A percentile compares a stretch with the other conserved stretches of the same genome.
These are phyloP conservation scores for Podocnemis expansa DNA, from an alignment of 2,113 vertebrate species.

Conservation along the genomic window DNA sequence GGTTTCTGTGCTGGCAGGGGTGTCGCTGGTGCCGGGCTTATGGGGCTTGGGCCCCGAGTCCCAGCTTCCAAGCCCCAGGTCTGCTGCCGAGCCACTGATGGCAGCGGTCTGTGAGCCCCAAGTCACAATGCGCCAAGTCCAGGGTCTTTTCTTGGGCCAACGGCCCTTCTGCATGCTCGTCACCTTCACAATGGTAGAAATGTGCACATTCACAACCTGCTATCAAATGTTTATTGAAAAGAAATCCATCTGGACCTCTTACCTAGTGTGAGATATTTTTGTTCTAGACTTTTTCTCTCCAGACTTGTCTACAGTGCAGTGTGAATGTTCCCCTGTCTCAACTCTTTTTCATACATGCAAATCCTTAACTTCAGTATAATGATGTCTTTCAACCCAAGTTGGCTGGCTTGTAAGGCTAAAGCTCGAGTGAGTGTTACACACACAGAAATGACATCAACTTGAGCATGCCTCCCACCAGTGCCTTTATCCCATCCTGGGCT, in stretches of 20 bases:
- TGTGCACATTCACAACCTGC: not conserved
- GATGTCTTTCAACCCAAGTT: not conserved
- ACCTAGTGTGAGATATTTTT: not conserved
- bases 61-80: no score
- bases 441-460: not conserved
- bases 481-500: not conserved
- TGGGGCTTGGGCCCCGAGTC: no score
- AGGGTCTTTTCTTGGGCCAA: no score
- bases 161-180: no score
- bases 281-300: not conserved
- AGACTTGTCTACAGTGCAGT: not conserved
- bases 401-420: not conserved
- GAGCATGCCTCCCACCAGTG: not conserved
- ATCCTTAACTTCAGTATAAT: not conserved
- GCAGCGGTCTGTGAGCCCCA: no score
- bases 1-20: no score
- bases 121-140: no score
- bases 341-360: not conserved
- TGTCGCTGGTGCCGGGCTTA: no score
- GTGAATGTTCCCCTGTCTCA: not conserved
- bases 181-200: not conserved
- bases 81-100: no score
- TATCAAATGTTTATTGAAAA: constrained; percentile 7
- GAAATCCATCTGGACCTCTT: not conserved
- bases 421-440: not conserved